phyloP scores from a whole-genome alignment of 2,113 vertebrate species.

The Nibea coibor region DNA sequence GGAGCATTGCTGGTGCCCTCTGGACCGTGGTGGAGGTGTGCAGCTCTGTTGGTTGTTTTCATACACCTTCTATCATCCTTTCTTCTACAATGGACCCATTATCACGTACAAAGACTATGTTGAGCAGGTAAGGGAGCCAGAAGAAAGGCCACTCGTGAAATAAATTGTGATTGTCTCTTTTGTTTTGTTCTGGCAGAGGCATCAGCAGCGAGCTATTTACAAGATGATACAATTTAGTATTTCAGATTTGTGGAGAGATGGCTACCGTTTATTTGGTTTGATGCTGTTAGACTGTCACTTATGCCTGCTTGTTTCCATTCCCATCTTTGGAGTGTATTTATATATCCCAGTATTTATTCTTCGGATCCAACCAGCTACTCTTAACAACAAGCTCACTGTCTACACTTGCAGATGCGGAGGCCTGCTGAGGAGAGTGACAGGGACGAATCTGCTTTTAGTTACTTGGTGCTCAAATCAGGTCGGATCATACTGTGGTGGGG shows the following conservation, averaged over 20 bases:
- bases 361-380: background rate
- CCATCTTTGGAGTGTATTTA: background rate
- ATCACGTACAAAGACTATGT: constrained; percentile 89
- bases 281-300: background rate
- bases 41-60: constrained; percentile 89
- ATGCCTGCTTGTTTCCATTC: background rate
- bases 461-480: constrained; percentile 76
- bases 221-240: background rate
- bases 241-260: background rate
- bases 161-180: constrained; percentile 1
- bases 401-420: constrained; percentile 84
- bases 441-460: constrained; percentile 57
- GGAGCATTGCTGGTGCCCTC: constrained; percentile 88
- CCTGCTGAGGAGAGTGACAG: constrained; percentile 63
- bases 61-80: constrained; percentile 95
- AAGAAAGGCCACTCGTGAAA: background rate
- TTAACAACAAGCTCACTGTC: constrained; percentile 20
- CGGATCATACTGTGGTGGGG: constrained; percentile 93
- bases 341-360: background rate
- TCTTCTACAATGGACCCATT: constrained; percentile 95
- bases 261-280: background rate
- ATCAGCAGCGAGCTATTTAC: background rate
- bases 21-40: constrained; percentile 52
- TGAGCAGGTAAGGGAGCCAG: constrained; percentile 84
- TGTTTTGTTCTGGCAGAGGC: background rate